Evolutionary conservation across 1,140 invertebrate species (phyloP), one percentile per base, ranked within the genome.

Genomic region (Microplitis mediator): DNA sequence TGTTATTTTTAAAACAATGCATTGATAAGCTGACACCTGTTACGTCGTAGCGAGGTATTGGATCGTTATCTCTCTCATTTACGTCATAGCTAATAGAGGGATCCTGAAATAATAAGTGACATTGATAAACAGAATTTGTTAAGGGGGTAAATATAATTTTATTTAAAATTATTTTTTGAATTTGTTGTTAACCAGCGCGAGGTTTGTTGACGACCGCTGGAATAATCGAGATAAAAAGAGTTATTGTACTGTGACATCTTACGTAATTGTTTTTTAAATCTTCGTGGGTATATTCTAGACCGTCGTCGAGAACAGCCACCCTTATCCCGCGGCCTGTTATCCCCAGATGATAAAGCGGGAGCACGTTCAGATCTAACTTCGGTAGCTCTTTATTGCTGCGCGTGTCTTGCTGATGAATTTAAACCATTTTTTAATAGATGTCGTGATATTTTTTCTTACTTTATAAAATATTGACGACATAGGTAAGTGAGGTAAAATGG

Each of bases 261-360:
- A 95, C 94, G 80, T 95, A 97, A 85, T 96, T 97, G 4, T 86
- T 86, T 51, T 84, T 87, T 1, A 97, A 83, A 83, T 97, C 95
- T 0, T 92, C 91, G 84, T 96, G 95, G 31, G 89, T 92, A 81
- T 93, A 90, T 83, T 96, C 94, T 8, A 96, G 85, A 6, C 94
- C 96, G 86, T 98, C 96, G 82, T 97, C 96, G 5, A 98, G 86
- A 65, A 98, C 92, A 0, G 92, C 91, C 1, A 97, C 90, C 13
- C 92, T 91, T 0, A 97, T 89, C 4, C 93, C 93, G 76, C 89
- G 90, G 11, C 96, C 96, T 3, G 94, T 95, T 79, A 92, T 90
- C 11, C 94, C 95, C 83, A 91, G 89, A 75, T 85, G 85, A 89
- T 96, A 98, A 2, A 95, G 93, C 0, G 93, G 92, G 23, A 95